A percentile compares a stretch with the other conserved stretches of the same genome.
These are phyloP conservation scores for Exocentrus adspersus DNA, from an alignment of 2,888 invertebrate species.

Conservation along the genomic window DNA sequence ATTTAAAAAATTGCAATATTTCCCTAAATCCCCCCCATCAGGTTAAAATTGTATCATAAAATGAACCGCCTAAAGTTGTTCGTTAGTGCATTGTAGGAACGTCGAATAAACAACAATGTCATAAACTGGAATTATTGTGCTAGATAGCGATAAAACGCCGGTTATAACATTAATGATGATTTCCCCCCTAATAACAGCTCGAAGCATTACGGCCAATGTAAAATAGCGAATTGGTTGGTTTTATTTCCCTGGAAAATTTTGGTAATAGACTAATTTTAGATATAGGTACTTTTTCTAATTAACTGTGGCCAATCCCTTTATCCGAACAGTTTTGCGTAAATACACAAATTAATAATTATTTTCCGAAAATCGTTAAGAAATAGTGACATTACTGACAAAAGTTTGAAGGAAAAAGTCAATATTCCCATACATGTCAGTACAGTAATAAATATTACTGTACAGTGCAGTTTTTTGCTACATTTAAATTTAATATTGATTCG, in stretches of 20 bases:
- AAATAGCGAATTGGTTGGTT: conserved; percentile 17
- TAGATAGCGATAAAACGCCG: conserved; percentile 14
- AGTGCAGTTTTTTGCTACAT: too few species aligned
- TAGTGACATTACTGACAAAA: too few species aligned
- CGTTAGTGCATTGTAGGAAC: neutral
- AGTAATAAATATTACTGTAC: too few species aligned
- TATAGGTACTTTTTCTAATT: conserved; percentile 6
- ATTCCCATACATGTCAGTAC: too few species aligned
- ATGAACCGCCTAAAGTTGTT: neutral
- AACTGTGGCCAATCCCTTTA: neutral
- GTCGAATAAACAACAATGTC: conserved; percentile 4
- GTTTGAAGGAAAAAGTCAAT: too few species aligned
- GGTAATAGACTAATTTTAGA: too few species aligned
- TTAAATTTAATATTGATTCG: too few species aligned
- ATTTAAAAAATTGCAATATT: too few species aligned
- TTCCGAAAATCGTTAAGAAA: too few species aligned
- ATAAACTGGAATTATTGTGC: conserved; percentile 21
- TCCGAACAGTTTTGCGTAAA: too few species aligned
- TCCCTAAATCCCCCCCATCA: neutral
- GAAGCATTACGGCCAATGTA: conserved; percentile 17
- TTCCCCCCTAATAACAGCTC: conserved; percentile 17
- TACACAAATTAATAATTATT: too few species aligned
- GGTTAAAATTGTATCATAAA: neutral
- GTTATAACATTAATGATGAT: conserved; percentile 26
- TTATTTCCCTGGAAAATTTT: conserved; percentile 14